Evolutionary conservation across 2,797 vertebrate species (phyloP).

Genomic region (Phalanger gymnotis): DNA sequence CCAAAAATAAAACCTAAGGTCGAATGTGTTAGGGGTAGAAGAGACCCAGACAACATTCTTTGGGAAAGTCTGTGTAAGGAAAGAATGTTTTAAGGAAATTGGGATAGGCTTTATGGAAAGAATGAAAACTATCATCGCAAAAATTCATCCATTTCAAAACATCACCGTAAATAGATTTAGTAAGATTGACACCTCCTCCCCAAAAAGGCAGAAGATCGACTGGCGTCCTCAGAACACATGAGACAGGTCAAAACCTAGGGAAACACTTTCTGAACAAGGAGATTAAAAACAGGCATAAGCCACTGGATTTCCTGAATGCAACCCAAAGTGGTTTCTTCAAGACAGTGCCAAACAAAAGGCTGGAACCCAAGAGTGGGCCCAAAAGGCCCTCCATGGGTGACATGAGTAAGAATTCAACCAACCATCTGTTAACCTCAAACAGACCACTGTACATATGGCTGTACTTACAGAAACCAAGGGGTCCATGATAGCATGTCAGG

Average conservation of each 20-base stretch:
- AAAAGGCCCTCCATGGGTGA: neutral
- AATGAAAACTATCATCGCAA: neutral
- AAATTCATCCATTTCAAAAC: neutral
- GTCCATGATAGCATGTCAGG: too few species aligned
- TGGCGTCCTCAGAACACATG: neutral
- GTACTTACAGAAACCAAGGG: neutral
- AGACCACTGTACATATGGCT: too few species aligned
- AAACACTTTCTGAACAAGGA: neutral
- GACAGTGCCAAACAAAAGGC: neutral
- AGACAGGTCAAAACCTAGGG: neutral
- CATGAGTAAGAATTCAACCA: too few species aligned
- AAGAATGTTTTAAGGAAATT: too few species aligned
- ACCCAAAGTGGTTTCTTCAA: neutral
- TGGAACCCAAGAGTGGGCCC: too few species aligned
- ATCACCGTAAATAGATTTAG: neutral
- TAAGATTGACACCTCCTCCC: neutral
- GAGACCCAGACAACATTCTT: too few species aligned
- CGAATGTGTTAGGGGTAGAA: too few species aligned
- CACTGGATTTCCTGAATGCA: neutral
- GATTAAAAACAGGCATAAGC: neutral
- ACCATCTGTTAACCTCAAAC: too few species aligned
- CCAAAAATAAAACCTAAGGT: too few species aligned
- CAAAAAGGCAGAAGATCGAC: neutral
- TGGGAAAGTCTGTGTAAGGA: too few species aligned
- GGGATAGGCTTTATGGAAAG: too few species aligned